Conservation (phyloP, 2,113 vertebrate genomes). For the Nothocercus nigrocapillus region DNA sequence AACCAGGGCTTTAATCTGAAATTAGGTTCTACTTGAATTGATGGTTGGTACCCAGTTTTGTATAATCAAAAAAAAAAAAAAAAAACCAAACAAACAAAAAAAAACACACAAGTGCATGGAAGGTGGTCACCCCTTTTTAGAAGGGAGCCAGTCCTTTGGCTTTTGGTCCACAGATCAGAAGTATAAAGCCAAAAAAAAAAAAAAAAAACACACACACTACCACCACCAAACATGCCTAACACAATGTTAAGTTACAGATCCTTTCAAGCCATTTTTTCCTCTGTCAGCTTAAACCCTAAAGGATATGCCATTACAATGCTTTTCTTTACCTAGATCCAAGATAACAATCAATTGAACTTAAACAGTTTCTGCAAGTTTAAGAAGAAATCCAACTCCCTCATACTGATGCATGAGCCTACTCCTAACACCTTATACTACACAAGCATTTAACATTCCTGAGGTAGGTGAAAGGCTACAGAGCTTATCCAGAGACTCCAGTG, state of each 20-base stretch:
- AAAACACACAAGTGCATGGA: not conserved
- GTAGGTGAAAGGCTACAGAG: accelerated
- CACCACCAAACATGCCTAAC: accelerated
- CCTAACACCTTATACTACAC: not conserved
- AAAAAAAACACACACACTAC: too few species aligned
- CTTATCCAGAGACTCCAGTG: accelerated
- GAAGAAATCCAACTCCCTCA: not conserved
- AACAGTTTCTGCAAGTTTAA: not conserved
- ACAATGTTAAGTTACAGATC: not conserved
- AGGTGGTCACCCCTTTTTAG: not conserved
- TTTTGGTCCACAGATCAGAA: not conserved
- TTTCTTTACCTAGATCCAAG: not conserved
- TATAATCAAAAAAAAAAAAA: too few species aligned
- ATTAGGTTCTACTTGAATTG: not conserved
- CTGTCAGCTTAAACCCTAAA: not conserved
- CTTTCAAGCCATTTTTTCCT: not conserved
- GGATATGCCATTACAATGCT: accelerated
- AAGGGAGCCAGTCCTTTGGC: not conserved
- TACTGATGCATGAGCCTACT: accelerated
- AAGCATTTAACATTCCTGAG: not conserved
- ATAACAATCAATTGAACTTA: not conserved
- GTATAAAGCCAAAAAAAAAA: not conserved
- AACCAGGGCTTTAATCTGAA: not conserved
- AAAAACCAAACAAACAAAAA: accelerated
- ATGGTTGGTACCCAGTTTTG: accelerated